These are phyloP conservation scores for Aldabrachelys gigantea DNA, from an alignment of 2,113 vertebrate species.

Conservation along the genomic window DNA sequence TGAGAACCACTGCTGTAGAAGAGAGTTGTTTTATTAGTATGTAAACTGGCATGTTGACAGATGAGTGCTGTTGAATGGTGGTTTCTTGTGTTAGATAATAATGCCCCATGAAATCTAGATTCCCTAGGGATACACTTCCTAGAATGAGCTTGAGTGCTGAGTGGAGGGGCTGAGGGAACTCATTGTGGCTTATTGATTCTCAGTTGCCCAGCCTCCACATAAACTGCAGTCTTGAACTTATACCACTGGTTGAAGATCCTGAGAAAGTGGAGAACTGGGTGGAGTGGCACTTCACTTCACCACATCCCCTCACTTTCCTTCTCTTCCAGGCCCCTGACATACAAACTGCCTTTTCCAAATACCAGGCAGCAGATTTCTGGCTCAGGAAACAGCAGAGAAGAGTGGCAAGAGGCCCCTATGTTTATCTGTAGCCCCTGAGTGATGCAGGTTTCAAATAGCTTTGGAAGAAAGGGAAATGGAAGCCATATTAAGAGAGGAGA, in stretches of 20 bases:
- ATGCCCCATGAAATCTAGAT: slow-evolving; percentile 17
- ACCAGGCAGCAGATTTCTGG: not conserved
- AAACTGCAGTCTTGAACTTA: not conserved
- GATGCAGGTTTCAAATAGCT: not conserved
- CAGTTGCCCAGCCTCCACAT: not conserved
- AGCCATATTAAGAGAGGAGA: not conserved
- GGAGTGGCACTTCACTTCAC: accelerated
- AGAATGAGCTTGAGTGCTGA: slow-evolving; percentile 40
- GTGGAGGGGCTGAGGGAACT: slow-evolving; percentile 32
- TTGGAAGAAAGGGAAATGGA: not conserved
- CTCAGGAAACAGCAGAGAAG: not conserved
- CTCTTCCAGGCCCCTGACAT: not conserved
- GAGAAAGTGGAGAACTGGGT: not conserved
- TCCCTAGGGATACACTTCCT: slow-evolving; percentile 31
- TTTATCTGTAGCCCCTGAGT: not conserved
- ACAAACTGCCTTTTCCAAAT: not conserved
- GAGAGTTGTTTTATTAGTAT: slow-evolving; percentile 13
- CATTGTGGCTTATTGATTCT: slow-evolving; percentile 21
- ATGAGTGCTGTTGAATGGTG: slow-evolving; percentile 23
- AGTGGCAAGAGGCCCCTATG: not conserved
- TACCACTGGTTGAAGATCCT: not conserved
- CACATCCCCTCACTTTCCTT: not conserved
- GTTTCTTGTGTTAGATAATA: slow-evolving; percentile 39
- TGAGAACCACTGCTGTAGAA: not conserved
- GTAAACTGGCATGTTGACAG: slow-evolving; percentile 20